Conservation (phyloP, 64 coral and sea anemone genomes). For the Acropora tenuis region DNA sequence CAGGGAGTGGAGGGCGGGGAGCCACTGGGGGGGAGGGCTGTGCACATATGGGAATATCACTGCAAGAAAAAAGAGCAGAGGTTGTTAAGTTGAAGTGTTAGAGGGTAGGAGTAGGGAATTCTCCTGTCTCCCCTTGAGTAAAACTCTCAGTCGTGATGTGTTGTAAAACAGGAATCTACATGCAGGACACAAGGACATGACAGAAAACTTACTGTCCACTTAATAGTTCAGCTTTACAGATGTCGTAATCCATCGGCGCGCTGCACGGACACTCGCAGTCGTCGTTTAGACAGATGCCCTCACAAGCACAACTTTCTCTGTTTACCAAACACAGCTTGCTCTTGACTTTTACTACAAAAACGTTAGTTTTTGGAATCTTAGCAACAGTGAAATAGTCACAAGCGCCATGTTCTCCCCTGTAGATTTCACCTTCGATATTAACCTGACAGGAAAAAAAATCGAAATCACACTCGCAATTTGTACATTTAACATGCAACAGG, state of each 20-base stretch:
- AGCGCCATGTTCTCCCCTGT: background rate
- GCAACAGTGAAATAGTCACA: constrained; percentile 24
- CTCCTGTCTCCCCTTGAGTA: background rate
- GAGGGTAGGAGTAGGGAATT: background rate
- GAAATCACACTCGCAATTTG: background rate
- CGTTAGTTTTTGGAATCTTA: constrained; percentile 46
- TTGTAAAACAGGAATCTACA: background rate
- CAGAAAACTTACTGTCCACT: background rate
- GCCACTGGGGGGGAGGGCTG: background rate
- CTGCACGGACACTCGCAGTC: constrained; percentile 66
- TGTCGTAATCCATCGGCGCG: constrained; percentile 29
- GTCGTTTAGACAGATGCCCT: background rate
- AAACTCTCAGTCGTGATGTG: background rate
- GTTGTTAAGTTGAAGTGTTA: background rate
- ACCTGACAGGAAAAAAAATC: background rate
- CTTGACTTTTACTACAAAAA: constrained; percentile 33
- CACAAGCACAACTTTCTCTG: constrained; percentile 1
- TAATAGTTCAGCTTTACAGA: constrained; percentile 26
- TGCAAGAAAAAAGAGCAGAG: background rate
- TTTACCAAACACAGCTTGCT: background rate
- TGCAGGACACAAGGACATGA: too few species aligned
- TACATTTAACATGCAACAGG: background rate
- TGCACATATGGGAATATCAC: constrained; percentile 38
- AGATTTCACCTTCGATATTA: background rate
- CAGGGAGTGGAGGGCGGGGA: constrained; percentile 14